Evolutionary conservation across 1,140 invertebrate genomes (phyloP).

Genomic region (Octopus sinensis): DNA sequence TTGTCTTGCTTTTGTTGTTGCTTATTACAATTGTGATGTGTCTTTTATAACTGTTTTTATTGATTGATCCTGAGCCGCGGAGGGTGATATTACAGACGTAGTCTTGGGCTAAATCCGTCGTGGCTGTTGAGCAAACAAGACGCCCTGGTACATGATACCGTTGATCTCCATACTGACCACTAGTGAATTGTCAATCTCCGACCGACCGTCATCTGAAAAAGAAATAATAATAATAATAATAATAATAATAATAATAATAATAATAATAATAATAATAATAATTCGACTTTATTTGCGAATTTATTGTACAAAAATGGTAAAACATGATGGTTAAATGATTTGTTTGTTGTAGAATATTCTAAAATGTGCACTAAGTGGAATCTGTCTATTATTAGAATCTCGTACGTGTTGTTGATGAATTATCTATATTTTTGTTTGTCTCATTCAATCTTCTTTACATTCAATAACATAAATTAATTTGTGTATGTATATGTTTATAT

Average conservation of each 20-base stretch:
- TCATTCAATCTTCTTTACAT: too few relatives aligned
- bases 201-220: slow-evolving; percentile 61
- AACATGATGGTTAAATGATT: too few relatives aligned
- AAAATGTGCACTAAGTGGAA: too few relatives aligned
- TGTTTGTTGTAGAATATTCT: too few relatives aligned
- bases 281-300: too few relatives aligned
- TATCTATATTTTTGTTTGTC: too few relatives aligned
- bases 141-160: slow-evolving; percentile 67
- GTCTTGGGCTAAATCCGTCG: slow-evolving; percentile 26
- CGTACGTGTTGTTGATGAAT: too few relatives aligned
- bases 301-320: too few relatives aligned
- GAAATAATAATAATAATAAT: slow-evolving; percentile 14
- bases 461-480: too few relatives aligned
- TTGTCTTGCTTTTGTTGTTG: neutral
- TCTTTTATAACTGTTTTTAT: neutral
- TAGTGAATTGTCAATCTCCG: slow-evolving; percentile 79
- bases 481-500: too few relatives aligned
- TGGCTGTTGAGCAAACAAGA: slow-evolving; percentile 59
- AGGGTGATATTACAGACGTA: neutral
- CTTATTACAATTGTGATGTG: neutral
- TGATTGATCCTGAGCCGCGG: neutral
- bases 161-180: slow-evolving; percentile 96
- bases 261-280: neutral
- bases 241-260: neutral
- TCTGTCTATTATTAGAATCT: too few relatives aligned